Evolutionary conservation across 2,113 vertebrate species (phyloP), one percentile per base, ranked within the genome.

Genomic region (Actinemys pallida): DNA sequence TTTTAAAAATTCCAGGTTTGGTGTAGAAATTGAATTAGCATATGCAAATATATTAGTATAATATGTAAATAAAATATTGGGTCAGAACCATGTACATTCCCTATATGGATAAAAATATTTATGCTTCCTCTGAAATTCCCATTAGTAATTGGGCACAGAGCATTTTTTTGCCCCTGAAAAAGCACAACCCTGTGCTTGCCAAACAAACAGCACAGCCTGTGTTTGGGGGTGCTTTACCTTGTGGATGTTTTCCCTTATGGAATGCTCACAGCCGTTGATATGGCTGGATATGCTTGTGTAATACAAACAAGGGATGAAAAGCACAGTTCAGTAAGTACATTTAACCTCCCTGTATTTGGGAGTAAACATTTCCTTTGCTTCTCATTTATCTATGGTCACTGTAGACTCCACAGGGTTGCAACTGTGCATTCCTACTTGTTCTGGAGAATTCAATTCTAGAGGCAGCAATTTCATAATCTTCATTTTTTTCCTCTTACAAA

Each of bases 371-470:
- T 87, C 39, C 25, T 87, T 92, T 45, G 47, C 72, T 42, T 96
- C 90, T 93, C 84, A 53, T 59, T 83, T 92, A 75, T 2, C 56
- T 54, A 1, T 91, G 89, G 81, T 95, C 72, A 83, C 54, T 91
- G 50, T 80, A 88, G 86, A 42, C 1, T 3, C n/a, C 78, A 78
- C 72, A 84, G 87, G 84, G 7, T 89, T 90, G 80, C 45, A 82
- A 17, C 85, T 87, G 25, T 83, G 17, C 50, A 91, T 88, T 91
- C 89, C 45, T 94, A 10, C 86, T 94, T 90, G 75, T 79, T 87
- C 80, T 24, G 65, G 76, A 83, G 42, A 11, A 9, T 3, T 88
- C 87, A 65, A 4, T 50, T 94, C 49, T 56, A 85, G 65, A 25
- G 82, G 47, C 1, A 39, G 39, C 49, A 50, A 4, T 3, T 88